Conservation (phyloP, 1,140 invertebrate genomes). For the Papilio aristodemus region DNA sequence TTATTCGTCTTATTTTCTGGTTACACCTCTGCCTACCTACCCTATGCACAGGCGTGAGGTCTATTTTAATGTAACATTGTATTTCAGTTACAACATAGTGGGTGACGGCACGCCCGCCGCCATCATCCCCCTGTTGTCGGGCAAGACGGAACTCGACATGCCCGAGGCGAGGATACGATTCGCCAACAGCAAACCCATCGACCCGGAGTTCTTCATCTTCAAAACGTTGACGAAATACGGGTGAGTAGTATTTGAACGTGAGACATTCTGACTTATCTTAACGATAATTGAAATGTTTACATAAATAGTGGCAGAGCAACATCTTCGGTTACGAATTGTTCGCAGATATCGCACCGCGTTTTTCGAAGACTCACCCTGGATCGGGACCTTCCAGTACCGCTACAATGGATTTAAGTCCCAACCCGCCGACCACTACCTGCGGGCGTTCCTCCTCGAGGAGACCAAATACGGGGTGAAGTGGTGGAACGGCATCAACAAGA, state of each 20-base stretch:
- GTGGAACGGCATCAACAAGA: slow-evolving; percentile 65
- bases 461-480: slow-evolving; percentile 70
- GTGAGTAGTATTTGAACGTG: slow-evolving; percentile 39
- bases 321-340: no score
- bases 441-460: slow-evolving; percentile 86
- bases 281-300: no score
- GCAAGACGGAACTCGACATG: slow-evolving; percentile 91
- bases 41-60: no score
- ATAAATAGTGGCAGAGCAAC: no score
- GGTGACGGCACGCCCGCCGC: slow-evolving; percentile 96
- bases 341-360: slow-evolving; percentile 85
- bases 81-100: slow-evolving; percentile 89
- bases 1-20: no score
- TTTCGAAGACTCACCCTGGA: slow-evolving; percentile 90
- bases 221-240: slow-evolving; percentile 84
- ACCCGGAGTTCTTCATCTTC: slow-evolving; percentile 92
- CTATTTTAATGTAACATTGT: background rate
- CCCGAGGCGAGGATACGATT: slow-evolving; percentile 90
- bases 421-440: slow-evolving; percentile 95
- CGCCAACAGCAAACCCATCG: slow-evolving; percentile 82
- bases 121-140: slow-evolving; percentile 93
- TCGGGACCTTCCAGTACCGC: slow-evolving; percentile 94
- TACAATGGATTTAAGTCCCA: slow-evolving; percentile 90
- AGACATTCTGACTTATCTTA: no score
- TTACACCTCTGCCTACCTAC: no score